These are phyloP conservation scores for Procambarus clarkii DNA, from an alignment of 1,140 invertebrate genomes.

Conservation along the genomic window DNA sequence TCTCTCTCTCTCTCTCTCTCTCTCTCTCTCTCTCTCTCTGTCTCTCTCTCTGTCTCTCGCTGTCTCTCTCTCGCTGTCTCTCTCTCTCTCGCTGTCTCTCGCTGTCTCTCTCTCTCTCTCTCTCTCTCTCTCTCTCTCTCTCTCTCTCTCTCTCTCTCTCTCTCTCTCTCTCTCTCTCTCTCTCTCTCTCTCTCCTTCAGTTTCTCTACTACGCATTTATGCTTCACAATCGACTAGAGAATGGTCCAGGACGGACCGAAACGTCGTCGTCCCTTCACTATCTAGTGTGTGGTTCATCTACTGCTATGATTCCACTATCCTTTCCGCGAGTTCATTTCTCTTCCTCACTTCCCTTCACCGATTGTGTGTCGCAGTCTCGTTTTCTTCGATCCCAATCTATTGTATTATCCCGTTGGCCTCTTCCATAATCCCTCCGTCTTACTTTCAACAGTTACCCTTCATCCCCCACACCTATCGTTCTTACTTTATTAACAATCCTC, in stretches of 20 bases:
- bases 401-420: too few relatives aligned
- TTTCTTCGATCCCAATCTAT: too few relatives aligned
- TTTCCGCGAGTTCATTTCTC: conserved; percentile 3
- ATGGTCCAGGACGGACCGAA: too few relatives aligned
- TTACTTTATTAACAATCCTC: not conserved
- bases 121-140: not conserved
- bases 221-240: too few relatives aligned
- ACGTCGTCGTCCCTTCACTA: too few relatives aligned
- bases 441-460: not conserved
- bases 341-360: conserved; percentile 5
- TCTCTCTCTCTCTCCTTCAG: not conserved
- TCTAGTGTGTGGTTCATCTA: not conserved
- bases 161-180: not conserved
- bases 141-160: not conserved
- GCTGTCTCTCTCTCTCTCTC: too few relatives aligned
- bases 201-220: too few relatives aligned
- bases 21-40: not conserved
- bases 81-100: too few relatives aligned
- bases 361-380: too few relatives aligned
- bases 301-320: not conserved
- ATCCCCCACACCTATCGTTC: not conserved
- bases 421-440: too few relatives aligned
- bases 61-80: too few relatives aligned
- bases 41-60: not conserved
- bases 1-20: not conserved